Conservation (phyloP, 2,113 vertebrate species). For the Oncorhynchus kisutch region DNA sequence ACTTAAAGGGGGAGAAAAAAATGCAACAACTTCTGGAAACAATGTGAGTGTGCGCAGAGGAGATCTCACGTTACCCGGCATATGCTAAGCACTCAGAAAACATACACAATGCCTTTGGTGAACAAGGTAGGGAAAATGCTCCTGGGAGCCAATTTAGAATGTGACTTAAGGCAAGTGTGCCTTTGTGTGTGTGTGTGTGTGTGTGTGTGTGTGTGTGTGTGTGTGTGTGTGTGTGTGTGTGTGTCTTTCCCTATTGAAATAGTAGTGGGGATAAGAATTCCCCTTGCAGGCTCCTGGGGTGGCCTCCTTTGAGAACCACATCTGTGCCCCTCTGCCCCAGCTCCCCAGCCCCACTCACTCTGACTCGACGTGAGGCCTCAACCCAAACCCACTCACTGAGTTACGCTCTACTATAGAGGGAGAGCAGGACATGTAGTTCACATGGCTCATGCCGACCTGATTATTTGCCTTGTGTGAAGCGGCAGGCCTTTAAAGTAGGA, state of each 20-base stretch:
- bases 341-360: neutral
- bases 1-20: slow-evolving; percentile 70
- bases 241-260: slow-evolving; percentile 67
- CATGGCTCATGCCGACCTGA: slow-evolving; percentile 61
- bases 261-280: slow-evolving; percentile 69
- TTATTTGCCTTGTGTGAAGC: slow-evolving; percentile 61
- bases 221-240: neutral
- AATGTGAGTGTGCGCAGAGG: slow-evolving; percentile 41
- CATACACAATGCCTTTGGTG: slow-evolving; percentile 84
- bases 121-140: slow-evolving; percentile 87
- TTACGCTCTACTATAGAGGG: slow-evolving; percentile 60
- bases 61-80: slow-evolving; percentile 83
- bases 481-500: slow-evolving; percentile 57
- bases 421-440: slow-evolving; percentile 50
- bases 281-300: slow-evolving; percentile 54
- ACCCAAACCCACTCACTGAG: slow-evolving; percentile 38
- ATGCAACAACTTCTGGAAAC: slow-evolving; percentile 72
- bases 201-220: slow-evolving; percentile 35
- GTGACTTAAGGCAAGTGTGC: slow-evolving; percentile 85
- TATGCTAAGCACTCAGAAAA: slow-evolving; percentile 87
- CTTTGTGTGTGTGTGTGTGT: slow-evolving; percentile 60
- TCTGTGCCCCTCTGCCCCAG: slow-evolving; percentile 26
- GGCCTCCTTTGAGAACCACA: slow-evolving; percentile 44
- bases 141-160: slow-evolving; percentile 93
- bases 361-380: slow-evolving; percentile 36